These are phyloP conservation scores for Hemithea aestivaria DNA, from an alignment of 2,888 invertebrate species.

Conservation along the genomic window DNA sequence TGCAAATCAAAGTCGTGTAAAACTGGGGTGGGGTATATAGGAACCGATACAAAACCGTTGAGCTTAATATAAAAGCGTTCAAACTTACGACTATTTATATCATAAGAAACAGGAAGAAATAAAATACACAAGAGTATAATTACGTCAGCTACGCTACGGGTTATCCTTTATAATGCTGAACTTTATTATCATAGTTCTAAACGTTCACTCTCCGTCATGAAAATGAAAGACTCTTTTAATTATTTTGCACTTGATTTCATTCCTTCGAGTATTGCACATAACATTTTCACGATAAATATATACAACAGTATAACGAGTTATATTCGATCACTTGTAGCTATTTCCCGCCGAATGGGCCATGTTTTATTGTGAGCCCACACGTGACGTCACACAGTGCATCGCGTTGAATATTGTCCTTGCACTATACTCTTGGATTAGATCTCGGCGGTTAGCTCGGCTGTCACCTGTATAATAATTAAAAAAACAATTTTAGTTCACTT, in stretches of 20 bases:
- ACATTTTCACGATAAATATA: conserved; percentile 51
- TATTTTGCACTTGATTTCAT: conserved; percentile 47
- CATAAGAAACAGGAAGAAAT: conserved; percentile 60
- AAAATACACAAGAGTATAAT: conserved; percentile 39
- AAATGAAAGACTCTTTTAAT: conserved; percentile 40
- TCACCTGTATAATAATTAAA: conserved; percentile 37
- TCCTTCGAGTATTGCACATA: conserved; percentile 58
- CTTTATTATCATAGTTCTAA: conserved; percentile 30
- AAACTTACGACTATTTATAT: conserved; percentile 43
- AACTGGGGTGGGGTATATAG: conserved; percentile 23
- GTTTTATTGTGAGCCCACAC: conserved; percentile 22
- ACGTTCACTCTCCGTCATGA: conserved; percentile 42
- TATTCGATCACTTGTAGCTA: conserved; percentile 29
- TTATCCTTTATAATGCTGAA: conserved; percentile 33
- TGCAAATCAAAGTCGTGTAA: conserved; percentile 26
- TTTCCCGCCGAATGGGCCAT: conserved; percentile 25
- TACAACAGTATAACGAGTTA: conserved; percentile 39
- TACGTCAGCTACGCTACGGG: conserved; percentile 20
- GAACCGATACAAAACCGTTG: conserved; percentile 37
- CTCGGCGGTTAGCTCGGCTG: conserved; percentile 54
- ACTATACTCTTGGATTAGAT: conserved; percentile 44
- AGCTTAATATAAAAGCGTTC: conserved; percentile 39
- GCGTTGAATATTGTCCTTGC: conserved; percentile 34
- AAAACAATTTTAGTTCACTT: not conserved
- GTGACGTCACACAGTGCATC: conserved; percentile 8